Conservation (phyloP, 2,888 invertebrate species). For the Amphipoea oculea region DNA sequence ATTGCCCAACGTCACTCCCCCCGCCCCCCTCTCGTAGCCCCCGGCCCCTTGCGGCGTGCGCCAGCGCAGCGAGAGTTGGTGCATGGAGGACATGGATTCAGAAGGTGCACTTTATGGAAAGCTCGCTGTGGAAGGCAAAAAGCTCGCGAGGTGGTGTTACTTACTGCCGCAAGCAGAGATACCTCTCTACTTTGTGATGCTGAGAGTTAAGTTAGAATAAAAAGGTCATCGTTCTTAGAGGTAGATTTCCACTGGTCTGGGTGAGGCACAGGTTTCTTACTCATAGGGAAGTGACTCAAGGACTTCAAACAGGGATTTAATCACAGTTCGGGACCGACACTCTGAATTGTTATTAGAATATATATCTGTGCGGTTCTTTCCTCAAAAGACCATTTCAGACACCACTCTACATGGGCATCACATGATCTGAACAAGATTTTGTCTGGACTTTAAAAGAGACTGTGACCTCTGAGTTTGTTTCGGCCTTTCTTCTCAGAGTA, state of each 20-base stretch:
- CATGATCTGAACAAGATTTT: too few species aligned
- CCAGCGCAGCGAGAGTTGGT: constrained; percentile 50
- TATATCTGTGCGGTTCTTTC: too few species aligned
- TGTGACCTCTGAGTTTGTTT: too few species aligned
- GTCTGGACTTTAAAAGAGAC: too few species aligned
- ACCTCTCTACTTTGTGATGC: not conserved
- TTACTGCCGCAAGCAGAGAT: not conserved
- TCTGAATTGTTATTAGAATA: not conserved
- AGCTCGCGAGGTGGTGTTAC: not conserved
- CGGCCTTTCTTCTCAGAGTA: too few species aligned
- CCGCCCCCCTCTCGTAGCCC: constrained; percentile 6
- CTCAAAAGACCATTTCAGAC: too few species aligned
- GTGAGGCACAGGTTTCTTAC: not conserved
- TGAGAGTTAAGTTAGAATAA: not conserved
- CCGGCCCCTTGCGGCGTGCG: constrained; percentile 42
- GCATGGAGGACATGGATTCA: not conserved
- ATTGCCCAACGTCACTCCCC: constrained; percentile 48
- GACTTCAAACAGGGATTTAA: too few species aligned
- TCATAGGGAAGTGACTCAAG: not conserved
- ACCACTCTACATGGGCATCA: too few species aligned
- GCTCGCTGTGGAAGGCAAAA: not conserved
- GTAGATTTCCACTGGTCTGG: not conserved
- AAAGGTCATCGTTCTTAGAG: not conserved
- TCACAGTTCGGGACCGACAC: not conserved
- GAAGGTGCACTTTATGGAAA: constrained; percentile 39